Percentiles rank a stretch among this genome's conserved stretches.
phyloP scores from a whole-genome alignment of 2,113 vertebrate genomes.

The Perognathus longimembris region DNA sequence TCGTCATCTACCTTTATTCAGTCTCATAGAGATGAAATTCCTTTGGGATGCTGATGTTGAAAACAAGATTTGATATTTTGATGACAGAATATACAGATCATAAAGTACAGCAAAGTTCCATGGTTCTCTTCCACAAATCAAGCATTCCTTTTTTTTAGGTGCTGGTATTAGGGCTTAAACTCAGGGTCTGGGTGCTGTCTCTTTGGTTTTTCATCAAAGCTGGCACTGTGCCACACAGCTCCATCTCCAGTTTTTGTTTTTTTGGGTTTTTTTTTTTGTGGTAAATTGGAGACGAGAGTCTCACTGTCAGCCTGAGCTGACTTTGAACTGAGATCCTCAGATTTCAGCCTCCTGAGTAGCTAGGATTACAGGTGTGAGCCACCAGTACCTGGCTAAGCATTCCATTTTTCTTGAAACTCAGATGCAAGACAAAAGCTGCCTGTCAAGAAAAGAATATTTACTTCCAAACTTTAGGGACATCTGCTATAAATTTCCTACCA shows the following conservation, averaged over 20 bases:
- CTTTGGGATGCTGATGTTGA: not conserved
- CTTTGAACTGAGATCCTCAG: no score
- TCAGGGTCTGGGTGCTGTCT: no score
- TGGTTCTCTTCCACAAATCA: not conserved
- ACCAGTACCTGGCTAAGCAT: not conserved
- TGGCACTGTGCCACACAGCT: no score
- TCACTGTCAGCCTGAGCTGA: no score
- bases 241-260: no score
- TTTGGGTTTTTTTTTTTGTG: no score
- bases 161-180: no score
- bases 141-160: not conserved
- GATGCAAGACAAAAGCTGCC: slow-evolving; percentile 20
- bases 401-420: not conserved
- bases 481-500: slow-evolving; percentile 54
- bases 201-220: no score
- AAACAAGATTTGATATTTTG: not conserved
- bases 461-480: slow-evolving; percentile 66
- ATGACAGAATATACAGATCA: not conserved
- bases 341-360: no score
- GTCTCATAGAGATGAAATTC: not conserved
- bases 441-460: slow-evolving; percentile 47
- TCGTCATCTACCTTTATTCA: not conserved
- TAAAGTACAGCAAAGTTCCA: not conserved
- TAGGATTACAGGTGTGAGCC: no score
- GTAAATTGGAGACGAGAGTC: no score